phyloP scores from a whole-genome alignment of 2,113 vertebrate species.

The Myotis lucifugus region DNA sequence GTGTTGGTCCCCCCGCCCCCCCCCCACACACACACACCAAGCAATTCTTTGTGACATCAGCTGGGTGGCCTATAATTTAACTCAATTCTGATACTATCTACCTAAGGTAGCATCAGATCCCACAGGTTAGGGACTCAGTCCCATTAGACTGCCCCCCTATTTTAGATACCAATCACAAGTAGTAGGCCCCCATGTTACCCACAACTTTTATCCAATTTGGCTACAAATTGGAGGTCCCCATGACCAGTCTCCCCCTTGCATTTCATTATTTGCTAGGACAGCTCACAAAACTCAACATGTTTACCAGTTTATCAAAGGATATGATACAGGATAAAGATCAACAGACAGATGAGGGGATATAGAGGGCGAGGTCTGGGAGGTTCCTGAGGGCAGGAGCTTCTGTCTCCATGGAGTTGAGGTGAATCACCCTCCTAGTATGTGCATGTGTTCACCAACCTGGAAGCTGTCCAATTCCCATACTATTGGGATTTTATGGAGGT shows the following conservation, averaged over 20 bases:
- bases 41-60: neutral
- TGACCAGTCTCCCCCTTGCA: neutral
- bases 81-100: neutral
- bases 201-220: neutral
- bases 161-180: neutral
- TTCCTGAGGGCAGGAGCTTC: neutral
- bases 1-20: fast-evolving
- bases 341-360: neutral
- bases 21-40: neutral
- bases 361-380: neutral
- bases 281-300: neutral
- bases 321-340: neutral
- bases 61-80: neutral
- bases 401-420: neutral
- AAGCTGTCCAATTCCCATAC: neutral
- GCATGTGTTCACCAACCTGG: neutral
- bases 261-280: neutral
- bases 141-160: neutral
- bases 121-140: neutral
- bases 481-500: neutral
- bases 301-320: neutral
- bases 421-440: neutral
- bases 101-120: neutral
- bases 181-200: neutral
- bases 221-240: neutral